These are phyloP conservation scores for Sitophilus oryzae DNA, from an alignment of 1,140 invertebrate species.

Conservation along the genomic window DNA sequence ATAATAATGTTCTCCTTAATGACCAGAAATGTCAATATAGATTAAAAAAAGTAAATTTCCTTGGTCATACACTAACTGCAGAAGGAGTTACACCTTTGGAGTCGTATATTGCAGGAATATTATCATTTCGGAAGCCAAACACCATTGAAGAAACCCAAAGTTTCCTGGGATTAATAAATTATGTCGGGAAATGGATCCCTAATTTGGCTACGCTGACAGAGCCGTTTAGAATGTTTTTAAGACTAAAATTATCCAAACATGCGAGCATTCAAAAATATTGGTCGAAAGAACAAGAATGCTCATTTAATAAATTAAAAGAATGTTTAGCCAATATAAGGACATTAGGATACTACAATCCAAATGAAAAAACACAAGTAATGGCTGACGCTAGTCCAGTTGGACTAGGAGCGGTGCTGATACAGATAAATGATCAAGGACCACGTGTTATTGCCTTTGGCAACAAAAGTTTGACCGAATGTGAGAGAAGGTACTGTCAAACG, in stretches of 20 bases:
- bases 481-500: constrained; percentile 42
- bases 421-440: background rate
- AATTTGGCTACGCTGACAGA: no score
- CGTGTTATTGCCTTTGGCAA: constrained; percentile 33
- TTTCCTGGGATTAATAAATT: constrained; percentile 22
- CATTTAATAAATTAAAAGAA: constrained; percentile 15
- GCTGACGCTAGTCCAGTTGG: constrained; percentile 46
- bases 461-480: constrained; percentile 38
- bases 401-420: constrained; percentile 38
- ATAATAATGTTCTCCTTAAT: no score
- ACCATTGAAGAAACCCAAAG: constrained; percentile 26
- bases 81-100: constrained; percentile 28
- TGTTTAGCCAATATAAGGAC: constrained; percentile 19
- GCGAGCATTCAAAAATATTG: constrained; percentile 32
- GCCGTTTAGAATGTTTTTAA: constrained; percentile 28
- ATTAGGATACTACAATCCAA: constrained; percentile 46
- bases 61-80: constrained; percentile 30
- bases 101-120: no score
- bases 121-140: constrained; percentile 10
- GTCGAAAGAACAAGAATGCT: constrained; percentile 27
- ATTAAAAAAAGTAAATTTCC: constrained; percentile 29
- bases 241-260: background rate
- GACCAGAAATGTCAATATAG: constrained; percentile 33
- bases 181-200: no score
- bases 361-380: constrained; percentile 37